phyloP scores from a whole-genome alignment of 2,888 invertebrate genomes.

The Oxytorus armatus region DNA sequence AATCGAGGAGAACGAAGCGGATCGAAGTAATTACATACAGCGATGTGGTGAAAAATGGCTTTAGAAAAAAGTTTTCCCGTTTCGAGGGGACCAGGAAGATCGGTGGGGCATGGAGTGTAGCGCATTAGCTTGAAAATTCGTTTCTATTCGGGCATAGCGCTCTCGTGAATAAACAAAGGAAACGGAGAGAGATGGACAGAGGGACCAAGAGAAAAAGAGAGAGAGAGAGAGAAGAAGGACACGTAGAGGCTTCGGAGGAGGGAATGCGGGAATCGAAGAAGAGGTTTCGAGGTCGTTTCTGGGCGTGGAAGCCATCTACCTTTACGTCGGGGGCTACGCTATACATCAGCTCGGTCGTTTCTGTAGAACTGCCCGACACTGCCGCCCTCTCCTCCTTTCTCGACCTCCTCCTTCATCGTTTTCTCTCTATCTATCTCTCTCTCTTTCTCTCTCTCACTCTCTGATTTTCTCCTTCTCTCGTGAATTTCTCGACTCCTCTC shows the following conservation, averaged over 20 bases:
- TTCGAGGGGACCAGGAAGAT: not conserved
- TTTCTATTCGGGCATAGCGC: constrained; percentile 41
- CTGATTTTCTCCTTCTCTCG: constrained; percentile 31
- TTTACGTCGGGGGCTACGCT: constrained; percentile 71
- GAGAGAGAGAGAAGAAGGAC: constrained; percentile 18
- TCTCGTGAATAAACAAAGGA: constrained; percentile 59
- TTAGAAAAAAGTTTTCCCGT: constrained; percentile 54
- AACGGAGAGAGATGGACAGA: constrained; percentile 13
- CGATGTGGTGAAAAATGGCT: constrained; percentile 57
- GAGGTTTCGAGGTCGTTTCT: constrained; percentile 79
- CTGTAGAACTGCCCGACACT: constrained; percentile 68
- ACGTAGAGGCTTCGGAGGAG: constrained; percentile 16
- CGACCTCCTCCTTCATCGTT: constrained; percentile 60
- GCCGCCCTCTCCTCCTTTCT: constrained; percentile 69
- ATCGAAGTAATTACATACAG: constrained; percentile 53
- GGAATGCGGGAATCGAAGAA: constrained; percentile 64
- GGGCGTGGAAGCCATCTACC: constrained; percentile 81
- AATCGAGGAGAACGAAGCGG: constrained; percentile 33
- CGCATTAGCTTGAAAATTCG: constrained; percentile 62
- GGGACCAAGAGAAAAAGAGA: constrained; percentile 37
- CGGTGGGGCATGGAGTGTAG: constrained; percentile 15
- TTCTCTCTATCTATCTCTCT: constrained; percentile 30
- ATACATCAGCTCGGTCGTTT: constrained; percentile 68
- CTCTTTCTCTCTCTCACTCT: constrained; percentile 35
- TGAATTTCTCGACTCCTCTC: constrained; percentile 53